phyloP scores from a whole-genome alignment of 2,797 vertebrate species.

The Acanthis flammea region DNA sequence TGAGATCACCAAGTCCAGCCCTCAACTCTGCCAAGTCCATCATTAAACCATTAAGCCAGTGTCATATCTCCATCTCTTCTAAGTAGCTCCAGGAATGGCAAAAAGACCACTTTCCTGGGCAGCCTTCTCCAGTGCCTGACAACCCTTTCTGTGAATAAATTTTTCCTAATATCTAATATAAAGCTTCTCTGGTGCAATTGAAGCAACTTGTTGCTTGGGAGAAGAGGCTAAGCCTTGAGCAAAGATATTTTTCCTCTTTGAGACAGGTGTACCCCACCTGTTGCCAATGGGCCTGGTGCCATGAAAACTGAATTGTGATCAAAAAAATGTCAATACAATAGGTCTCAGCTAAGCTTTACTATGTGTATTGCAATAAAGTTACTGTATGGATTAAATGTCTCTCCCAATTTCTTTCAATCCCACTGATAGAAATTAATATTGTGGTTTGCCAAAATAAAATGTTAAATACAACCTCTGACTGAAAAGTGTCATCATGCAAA shows the following conservation, averaged over 20 bases:
- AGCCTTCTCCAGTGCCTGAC: neutral
- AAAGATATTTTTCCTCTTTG: neutral
- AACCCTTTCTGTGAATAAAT: neutral
- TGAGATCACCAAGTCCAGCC: neutral
- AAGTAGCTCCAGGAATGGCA: neutral
- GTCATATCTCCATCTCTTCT: neutral
- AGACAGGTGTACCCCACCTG: too few relatives aligned
- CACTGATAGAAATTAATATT: neutral
- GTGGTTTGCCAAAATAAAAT: neutral
- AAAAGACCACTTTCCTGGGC: neutral
- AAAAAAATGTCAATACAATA: neutral
- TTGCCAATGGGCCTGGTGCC: neutral
- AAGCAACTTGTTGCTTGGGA: neutral
- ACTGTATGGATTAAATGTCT: neutral
- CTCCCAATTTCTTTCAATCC: neutral
- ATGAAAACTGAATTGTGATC: neutral
- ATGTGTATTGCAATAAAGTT: neutral
- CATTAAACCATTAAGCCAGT: neutral
- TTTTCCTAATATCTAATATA: neutral
- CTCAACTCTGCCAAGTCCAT: neutral
- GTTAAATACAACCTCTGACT: neutral
- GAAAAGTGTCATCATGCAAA: neutral
- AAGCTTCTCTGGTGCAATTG: neutral
- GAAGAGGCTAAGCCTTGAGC: neutral
- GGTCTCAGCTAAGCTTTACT: neutral